Conservation (phyloP, 2,113 vertebrate genomes). For the Megalops atlanticus region DNA sequence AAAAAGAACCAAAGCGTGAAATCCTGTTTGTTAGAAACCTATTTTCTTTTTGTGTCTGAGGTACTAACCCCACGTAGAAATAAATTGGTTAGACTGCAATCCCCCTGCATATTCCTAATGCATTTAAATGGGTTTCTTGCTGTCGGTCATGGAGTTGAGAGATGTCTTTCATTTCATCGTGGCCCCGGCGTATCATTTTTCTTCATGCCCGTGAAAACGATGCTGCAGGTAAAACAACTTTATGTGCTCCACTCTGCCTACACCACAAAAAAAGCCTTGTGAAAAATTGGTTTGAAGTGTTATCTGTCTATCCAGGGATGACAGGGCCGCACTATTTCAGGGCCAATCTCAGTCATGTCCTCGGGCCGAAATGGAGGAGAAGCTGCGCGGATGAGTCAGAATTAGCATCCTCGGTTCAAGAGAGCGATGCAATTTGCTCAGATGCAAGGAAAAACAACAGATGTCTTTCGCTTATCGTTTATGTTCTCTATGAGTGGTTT, state of each 20-base stretch:
- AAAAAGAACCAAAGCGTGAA: constrained; percentile 31
- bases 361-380: not conserved
- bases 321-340: constrained; percentile 15
- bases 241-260: constrained; percentile 14
- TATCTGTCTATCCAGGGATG: not conserved
- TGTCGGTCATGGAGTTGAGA: constrained; percentile 26
- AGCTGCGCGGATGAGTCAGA: not conserved
- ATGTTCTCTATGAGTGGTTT: not conserved
- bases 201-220: constrained; percentile 22
- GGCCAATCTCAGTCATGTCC: not conserved
- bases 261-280: constrained; percentile 13
- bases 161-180: constrained; percentile 24
- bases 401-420: constrained; percentile 9
- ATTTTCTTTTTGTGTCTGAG: constrained; percentile 14
- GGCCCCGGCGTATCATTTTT: constrained; percentile 17
- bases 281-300: constrained; percentile 14
- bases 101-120: constrained; percentile 33
- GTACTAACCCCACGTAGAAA: constrained; percentile 14
- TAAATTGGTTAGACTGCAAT: constrained; percentile 17
- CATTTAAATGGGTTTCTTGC: constrained; percentile 44
- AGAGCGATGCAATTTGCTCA: constrained; percentile 13
- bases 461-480: constrained; percentile 17
- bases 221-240: constrained; percentile 23
- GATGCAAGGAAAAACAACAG: constrained; percentile 4
- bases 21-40: constrained; percentile 34